These are phyloP conservation scores for Shargacucullia verbasci DNA, from an alignment of 2,888 invertebrate genomes.

Conservation along the genomic window DNA sequence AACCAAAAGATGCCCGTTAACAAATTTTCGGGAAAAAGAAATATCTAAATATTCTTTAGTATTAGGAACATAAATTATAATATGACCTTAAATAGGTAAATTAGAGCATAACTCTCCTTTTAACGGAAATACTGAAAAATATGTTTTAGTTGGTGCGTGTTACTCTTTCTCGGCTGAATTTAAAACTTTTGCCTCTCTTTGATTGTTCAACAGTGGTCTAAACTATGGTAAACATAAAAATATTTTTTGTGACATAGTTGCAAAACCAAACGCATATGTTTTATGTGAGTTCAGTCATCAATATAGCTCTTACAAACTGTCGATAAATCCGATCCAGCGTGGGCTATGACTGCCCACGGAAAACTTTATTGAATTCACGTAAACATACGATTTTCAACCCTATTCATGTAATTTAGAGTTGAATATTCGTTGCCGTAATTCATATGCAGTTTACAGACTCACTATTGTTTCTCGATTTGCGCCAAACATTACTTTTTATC, in stretches of 20 bases:
- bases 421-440: constrained; percentile 3
- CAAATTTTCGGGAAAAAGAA: no score
- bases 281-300: constrained; percentile 51
- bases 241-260: constrained; percentile 8
- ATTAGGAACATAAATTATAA: no score
- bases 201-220: no score
- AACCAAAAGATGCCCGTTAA: no score
- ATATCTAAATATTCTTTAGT: no score
- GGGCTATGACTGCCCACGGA: constrained; percentile 59
- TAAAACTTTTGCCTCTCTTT: no score
- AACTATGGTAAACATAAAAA: no score
- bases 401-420: constrained; percentile 11
- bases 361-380: constrained; percentile 50
- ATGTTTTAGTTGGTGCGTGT: no score
- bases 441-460: constrained; percentile 62
- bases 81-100: no score
- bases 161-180: no score
- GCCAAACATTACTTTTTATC: constrained; percentile 80
- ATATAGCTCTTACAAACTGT: constrained; percentile 56
- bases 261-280: constrained; percentile 31
- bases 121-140: no score
- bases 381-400: constrained; percentile 15
- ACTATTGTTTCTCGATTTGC: constrained; percentile 80
- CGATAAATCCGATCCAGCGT: constrained; percentile 62
- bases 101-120: no score